Conservation (phyloP, 2,113 vertebrate species). For the Rafetus swinhoei region DNA sequence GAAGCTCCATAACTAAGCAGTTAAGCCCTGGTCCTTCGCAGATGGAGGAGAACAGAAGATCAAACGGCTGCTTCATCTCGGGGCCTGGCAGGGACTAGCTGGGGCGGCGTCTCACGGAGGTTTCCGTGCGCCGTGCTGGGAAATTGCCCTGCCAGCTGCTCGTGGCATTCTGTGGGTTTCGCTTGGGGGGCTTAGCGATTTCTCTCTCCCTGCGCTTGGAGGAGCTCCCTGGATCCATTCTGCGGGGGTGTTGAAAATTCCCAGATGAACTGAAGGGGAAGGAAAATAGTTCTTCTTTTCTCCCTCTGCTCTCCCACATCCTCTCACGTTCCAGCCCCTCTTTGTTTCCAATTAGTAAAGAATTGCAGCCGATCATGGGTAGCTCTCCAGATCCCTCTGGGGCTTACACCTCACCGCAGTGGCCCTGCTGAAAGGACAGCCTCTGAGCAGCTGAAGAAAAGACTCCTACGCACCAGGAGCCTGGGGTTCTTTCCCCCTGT, state of each 20-base stretch:
- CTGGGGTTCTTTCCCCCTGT: not conserved
- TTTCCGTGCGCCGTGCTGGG: not conserved
- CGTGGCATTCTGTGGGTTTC: not conserved
- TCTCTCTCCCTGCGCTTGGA: not conserved
- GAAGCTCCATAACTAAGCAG: slow-evolving; percentile 56
- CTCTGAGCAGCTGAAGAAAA: not conserved
- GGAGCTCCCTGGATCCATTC: not conserved
- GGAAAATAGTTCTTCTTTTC: not conserved
- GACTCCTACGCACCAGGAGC: rapidly evolving
- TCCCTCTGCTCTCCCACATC: rapidly evolving
- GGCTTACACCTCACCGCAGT: not conserved
- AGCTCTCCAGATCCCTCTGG: not conserved
- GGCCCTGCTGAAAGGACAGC: not conserved
- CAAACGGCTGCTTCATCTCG: not conserved
- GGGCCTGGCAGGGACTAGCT: not conserved
- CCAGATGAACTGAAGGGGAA: not conserved
- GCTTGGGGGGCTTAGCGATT: not conserved
- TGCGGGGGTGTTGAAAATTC: not conserved
- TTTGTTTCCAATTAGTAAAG: not conserved
- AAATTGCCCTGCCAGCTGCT: not conserved
- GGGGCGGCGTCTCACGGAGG: rapidly evolving
- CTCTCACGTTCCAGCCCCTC: not conserved
- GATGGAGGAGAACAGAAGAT: not conserved
- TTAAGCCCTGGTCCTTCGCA: not conserved
- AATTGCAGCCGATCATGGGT: slow-evolving; percentile 9